Conservation (phyloP, 2,888 invertebrate genomes). For the Caenorhabditis sinica region DNA sequence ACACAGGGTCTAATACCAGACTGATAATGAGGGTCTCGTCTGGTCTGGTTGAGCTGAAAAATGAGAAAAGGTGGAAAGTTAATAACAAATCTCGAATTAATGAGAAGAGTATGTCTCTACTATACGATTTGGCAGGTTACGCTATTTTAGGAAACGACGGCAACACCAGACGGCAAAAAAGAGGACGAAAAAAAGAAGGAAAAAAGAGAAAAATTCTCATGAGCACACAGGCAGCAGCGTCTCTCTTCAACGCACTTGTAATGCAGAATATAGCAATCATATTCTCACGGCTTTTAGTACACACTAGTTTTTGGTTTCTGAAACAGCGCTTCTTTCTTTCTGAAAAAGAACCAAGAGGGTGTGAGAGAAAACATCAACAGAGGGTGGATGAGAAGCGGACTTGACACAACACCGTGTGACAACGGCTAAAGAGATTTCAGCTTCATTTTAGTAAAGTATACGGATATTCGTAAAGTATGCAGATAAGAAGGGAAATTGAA, state of each 20-base stretch:
- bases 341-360: slow-evolving; percentile 25
- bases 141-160: slow-evolving; percentile 42
- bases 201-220: slow-evolving; percentile 48
- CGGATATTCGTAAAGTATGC: slow-evolving; percentile 38
- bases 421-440: slow-evolving; percentile 45
- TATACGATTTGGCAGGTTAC: slow-evolving; percentile 55
- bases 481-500: slow-evolving; percentile 1
- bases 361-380: slow-evolving; percentile 28
- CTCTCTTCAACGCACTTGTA: slow-evolving; percentile 52
- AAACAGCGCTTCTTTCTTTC: slow-evolving; percentile 25
- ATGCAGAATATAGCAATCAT: slow-evolving; percentile 53
- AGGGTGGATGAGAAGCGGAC: neutral
- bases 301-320: slow-evolving; percentile 62
- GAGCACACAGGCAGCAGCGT: slow-evolving; percentile 44
- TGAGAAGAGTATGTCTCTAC: slow-evolving; percentile 43
- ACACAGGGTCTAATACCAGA: neutral
- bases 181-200: slow-evolving; percentile 3
- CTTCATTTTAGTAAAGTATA: slow-evolving; percentile 51
- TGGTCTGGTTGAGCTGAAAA: slow-evolving; percentile 8
- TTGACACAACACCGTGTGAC: slow-evolving; percentile 46
- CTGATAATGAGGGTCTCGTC: slow-evolving; percentile 16
- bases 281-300: slow-evolving; percentile 63
- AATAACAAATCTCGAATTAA: slow-evolving; percentile 39
- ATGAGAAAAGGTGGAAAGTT: neutral
- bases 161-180: slow-evolving; percentile 45